Percentiles rank a stretch among this genome's conserved stretches.
These are phyloP conservation scores for Ectemnius lituratus DNA, from an alignment of 2,888 invertebrate genomes.

Conservation along the genomic window DNA sequence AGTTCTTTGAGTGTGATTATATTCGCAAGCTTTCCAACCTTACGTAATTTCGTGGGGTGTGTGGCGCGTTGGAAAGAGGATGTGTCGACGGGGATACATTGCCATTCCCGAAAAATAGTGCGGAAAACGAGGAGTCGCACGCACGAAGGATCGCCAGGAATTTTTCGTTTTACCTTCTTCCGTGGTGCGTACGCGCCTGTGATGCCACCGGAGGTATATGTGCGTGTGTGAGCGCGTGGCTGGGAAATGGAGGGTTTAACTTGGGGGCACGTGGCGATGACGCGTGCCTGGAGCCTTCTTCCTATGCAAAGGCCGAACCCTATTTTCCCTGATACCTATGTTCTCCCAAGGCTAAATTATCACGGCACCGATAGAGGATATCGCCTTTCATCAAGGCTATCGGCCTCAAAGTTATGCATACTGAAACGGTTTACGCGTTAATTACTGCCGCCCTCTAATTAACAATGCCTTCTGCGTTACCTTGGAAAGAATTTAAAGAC, in stretches of 20 bases:
- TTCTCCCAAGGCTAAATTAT: neutral
- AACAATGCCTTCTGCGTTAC: no score
- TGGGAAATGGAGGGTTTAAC: neutral
- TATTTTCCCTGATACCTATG: conserved; percentile 21
- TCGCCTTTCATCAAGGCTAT: no score
- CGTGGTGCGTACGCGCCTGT: neutral
- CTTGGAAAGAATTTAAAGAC: no score
- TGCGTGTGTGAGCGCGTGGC: conserved; percentile 16
- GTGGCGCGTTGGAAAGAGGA: no score
- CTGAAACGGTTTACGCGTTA: no score
- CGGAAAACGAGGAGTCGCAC: conserved; percentile 39
- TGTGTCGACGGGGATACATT: conserved; percentile 17
- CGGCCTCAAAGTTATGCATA: no score
- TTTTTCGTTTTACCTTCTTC: conserved; percentile 50
- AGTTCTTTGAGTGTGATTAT: neutral
- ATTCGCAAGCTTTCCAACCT: no score
- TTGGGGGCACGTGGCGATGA: conserved; percentile 39
- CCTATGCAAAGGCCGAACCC: conserved; percentile 35
- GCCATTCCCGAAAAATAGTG: conserved; percentile 51
- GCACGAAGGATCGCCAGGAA: conserved; percentile 44
- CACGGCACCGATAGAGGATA: no score
- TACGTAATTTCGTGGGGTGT: no score
- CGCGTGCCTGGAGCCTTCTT: conserved; percentile 27
- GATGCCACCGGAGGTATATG: conserved; percentile 16
- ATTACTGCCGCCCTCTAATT: no score